Conservation (phyloP, 2,797 vertebrate genomes). For the Sebastes vulpes region DNA sequence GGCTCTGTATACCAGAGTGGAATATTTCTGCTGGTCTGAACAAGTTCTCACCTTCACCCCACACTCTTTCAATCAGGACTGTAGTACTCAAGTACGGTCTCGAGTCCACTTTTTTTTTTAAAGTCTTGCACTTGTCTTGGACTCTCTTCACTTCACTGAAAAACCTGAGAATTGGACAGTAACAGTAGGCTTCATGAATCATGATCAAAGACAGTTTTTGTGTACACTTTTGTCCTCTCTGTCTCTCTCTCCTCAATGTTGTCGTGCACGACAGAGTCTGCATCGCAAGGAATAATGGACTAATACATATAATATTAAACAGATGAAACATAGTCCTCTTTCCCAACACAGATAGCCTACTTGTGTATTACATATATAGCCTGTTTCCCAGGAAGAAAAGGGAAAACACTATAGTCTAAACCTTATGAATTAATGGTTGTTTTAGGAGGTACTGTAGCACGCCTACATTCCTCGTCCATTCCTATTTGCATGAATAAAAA, state of each 20-base stretch:
- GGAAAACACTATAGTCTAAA: neutral
- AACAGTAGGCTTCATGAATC: neutral
- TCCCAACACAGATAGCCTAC: no score
- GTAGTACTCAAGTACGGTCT: neutral
- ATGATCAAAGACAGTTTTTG: neutral
- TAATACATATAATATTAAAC: no score
- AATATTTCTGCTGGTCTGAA: conserved; percentile 43
- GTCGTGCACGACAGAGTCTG: no score
- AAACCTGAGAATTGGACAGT: neutral
- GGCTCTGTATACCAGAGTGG: conserved; percentile 23
- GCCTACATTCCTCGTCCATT: neutral
- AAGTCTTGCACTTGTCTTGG: neutral
- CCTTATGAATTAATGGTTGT: neutral
- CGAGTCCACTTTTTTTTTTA: neutral
- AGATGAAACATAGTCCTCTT: no score
- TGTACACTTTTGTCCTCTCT: neutral
- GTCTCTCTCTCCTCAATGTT: no score
- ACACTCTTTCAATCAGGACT: neutral
- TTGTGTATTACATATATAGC: neutral
- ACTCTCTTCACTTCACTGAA: neutral
- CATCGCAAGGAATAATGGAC: no score
- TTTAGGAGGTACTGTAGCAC: neutral
- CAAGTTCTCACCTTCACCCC: conserved; percentile 11
- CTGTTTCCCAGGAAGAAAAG: neutral
- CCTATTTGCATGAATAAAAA: neutral